phyloP scores from a whole-genome alignment of 92 coral and sea anemone genomes.

The Phenganax subtilis region DNA sequence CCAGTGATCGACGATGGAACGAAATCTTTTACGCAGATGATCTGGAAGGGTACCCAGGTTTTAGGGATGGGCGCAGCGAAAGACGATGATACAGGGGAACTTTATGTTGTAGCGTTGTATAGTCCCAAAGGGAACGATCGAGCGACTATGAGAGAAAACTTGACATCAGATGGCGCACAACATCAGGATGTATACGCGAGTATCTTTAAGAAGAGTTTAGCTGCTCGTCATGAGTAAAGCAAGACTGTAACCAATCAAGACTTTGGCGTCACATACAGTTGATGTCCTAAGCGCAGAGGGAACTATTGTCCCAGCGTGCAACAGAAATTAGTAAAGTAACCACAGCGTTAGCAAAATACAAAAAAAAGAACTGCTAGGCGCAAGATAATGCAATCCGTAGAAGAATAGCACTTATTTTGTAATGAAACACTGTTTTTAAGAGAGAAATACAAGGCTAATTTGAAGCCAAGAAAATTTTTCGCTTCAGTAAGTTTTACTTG shows the following conservation, averaged over 20 bases:
- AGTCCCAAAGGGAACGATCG: constrained; percentile 74
- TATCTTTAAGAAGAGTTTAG: constrained; percentile 54
- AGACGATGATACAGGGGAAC: constrained; percentile 79
- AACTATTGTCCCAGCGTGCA: no score
- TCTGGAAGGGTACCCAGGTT: constrained; percentile 69
- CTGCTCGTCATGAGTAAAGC: constrained; percentile 12
- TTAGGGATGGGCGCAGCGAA: constrained; percentile 98
- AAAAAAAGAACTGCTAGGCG: no score
- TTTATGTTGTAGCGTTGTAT: constrained; percentile 91
- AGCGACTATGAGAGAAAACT: constrained; percentile 58
- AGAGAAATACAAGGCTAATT: no score
- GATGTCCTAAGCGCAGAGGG: no score
- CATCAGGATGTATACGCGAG: constrained; percentile 92
- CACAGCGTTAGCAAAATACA: no score
- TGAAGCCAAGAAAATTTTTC: no score
- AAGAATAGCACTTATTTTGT: no score
- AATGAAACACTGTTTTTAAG: no score
- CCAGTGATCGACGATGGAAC: constrained; percentile 53
- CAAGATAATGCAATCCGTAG: no score
- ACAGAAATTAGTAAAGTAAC: no score
- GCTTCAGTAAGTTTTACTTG: no score
- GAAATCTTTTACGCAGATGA: constrained; percentile 83
- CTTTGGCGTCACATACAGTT: no score
- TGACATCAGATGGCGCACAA: constrained; percentile 47
- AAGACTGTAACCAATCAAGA: background rate